Conservation (phyloP, 2,888 invertebrate genomes). For the Nephrocerus scutellatus region DNA sequence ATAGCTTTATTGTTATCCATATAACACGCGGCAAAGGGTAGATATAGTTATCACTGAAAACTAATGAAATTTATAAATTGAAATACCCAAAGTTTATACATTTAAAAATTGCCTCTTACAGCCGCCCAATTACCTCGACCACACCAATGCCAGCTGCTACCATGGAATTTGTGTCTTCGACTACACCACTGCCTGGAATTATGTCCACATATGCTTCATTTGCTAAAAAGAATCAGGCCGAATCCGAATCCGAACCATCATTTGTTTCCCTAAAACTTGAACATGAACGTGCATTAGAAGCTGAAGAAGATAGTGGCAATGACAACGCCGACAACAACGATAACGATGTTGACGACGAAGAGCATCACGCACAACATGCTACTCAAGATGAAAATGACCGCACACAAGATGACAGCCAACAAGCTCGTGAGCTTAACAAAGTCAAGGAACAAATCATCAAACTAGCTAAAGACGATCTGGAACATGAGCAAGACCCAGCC, state of each 20-base stretch:
- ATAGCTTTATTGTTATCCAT: not conserved
- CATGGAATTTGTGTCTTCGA: conserved; percentile 28
- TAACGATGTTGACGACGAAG: conserved; percentile 16
- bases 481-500: not conserved
- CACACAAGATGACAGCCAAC: not conserved
- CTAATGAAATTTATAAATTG: no score
- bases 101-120: conserved; percentile 23
- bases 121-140: conserved; percentile 45
- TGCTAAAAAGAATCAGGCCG: conserved; percentile 29
- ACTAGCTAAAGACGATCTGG: no score
- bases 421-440: not conserved
- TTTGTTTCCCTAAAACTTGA: conserved; percentile 38
- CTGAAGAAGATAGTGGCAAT: conserved; percentile 24
- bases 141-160: conserved; percentile 31
- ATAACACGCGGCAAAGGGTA: not conserved
- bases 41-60: no score
- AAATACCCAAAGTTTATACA: conserved; percentile 2
- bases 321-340: no score
- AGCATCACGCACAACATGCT: conserved; percentile 24
- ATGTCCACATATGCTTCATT: conserved; percentile 36
- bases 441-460: no score
- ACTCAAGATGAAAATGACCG: conserved; percentile 6
- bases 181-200: conserved; percentile 38
- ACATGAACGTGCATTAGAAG: conserved; percentile 34
- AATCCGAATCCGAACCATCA: conserved; percentile 32